Conservation (phyloP, 2,797 vertebrate species). For the Scolopax bukidnonensis region DNA sequence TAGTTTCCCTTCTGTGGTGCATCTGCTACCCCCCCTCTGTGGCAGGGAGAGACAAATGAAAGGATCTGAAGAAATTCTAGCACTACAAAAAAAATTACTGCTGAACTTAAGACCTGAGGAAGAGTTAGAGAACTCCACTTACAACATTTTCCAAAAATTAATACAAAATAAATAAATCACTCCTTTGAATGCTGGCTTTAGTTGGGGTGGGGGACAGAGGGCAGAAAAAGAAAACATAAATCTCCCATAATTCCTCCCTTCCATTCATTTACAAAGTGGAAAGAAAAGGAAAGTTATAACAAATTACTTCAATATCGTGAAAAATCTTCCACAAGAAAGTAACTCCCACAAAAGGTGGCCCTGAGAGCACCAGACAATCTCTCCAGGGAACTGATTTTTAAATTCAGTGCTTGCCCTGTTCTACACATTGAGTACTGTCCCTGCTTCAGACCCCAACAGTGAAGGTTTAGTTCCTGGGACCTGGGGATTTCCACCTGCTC, state of each 20-base stretch:
- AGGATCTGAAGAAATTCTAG: not conserved
- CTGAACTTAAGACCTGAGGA: not conserved
- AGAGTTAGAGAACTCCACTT: not conserved
- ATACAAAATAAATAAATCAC: not conserved
- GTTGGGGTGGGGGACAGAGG: not conserved
- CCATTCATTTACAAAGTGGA: not conserved
- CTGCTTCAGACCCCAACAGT: not conserved
- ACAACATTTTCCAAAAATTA: not conserved
- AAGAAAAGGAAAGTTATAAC: not conserved
- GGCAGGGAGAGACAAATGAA: not conserved
- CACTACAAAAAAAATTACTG: not conserved
- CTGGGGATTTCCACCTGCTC: not conserved
- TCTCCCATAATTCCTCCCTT: not conserved
- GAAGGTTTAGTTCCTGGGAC: not conserved
- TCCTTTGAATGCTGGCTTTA: constrained; percentile 11
- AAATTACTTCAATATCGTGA: not conserved
- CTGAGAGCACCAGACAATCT: not conserved
- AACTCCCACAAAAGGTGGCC: not conserved
- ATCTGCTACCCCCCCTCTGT: not conserved
- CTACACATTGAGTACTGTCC: not conserved
- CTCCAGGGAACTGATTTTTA: not conserved
- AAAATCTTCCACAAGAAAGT: not conserved
- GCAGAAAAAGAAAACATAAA: not conserved
- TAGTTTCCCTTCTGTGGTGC: not conserved
- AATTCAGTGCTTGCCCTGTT: not conserved